Percentiles rank a stretch among this genome's conserved stretches.
Evolutionary conservation across 2,113 vertebrate species (phyloP).

Genomic region (Cisticola juncidis): DNA sequence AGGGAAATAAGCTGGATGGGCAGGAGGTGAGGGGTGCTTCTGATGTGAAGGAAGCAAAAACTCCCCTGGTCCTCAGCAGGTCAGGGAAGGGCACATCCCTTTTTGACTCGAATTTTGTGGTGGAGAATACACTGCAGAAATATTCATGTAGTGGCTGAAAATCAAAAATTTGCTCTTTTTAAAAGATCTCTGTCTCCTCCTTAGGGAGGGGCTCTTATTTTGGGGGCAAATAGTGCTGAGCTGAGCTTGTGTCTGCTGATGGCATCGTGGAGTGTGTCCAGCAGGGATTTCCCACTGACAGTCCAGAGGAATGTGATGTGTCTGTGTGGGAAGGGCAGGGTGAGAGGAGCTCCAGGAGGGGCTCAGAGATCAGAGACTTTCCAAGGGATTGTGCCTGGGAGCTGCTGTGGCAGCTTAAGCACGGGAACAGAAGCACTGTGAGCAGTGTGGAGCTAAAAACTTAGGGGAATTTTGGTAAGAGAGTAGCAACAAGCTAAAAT

Average conservation of each 20-base stretch:
- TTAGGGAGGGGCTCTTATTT: background rate
- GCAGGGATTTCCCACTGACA: background rate
- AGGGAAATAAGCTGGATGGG: background rate
- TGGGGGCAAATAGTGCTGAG: background rate
- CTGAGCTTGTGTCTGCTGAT: background rate
- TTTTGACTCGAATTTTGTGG: background rate
- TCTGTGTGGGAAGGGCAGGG: background rate
- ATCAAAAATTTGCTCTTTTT: background rate
- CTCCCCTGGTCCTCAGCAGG: background rate
- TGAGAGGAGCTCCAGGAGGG: background rate
- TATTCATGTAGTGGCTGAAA: background rate
- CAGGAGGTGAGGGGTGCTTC: background rate
- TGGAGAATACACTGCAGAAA: background rate
- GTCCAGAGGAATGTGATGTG: background rate
- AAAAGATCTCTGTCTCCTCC: background rate
- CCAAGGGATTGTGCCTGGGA: background rate
- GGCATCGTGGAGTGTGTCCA: fast-evolving
- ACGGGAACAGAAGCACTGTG: background rate
- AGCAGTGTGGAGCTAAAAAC: background rate
- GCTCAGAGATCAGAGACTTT: background rate
- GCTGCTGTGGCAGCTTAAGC: background rate
- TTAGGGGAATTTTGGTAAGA: background rate
- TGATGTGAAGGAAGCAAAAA: background rate
- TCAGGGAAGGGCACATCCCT: background rate
- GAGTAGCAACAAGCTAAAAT: background rate